Base-by-base conservation (phyloP, 1,140 invertebrate species). In the Lasaia peninsularis region DNA sequence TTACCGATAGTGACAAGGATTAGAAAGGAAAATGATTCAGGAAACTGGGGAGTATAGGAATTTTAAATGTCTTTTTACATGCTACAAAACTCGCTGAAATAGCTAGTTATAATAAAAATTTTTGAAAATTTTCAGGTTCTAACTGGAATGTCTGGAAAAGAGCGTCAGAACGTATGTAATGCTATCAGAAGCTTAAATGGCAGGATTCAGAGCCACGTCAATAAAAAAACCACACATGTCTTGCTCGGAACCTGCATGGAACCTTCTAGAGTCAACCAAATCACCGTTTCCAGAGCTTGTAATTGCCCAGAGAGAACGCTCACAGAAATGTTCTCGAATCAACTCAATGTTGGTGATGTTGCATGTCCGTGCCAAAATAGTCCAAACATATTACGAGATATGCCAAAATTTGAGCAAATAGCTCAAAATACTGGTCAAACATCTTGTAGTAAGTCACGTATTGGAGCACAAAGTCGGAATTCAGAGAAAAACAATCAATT, bases 141-240 rank as follows among this genome's bases (percentile, higher is more conserved):
- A 34, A 78, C 77, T 7, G 81, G 80, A 9, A 82, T 87, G 80
- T 70, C 75, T 0, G 59, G 63, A 1, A 35, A 48, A 0, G 80
- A 87, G 49, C 61, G 74, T 0, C 67, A 56, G 6, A 60, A 56
- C 0, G 58, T 73, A 0, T 54, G 56, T 5, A 52, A 65, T 2
- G 70, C 71, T 0, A 62, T 84, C 0, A 62, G 60, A 0, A 20
- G 59, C 1, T 52, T 87, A 0, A 62, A 71, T 11, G 81, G 80
- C 0, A 54, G 56, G 11, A 11, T 84, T 11, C 81, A 84, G 31
- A 66, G 52, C 0, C 5, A 60, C 7, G 77, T 87, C 0, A 73
- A 73, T 35, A 65, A 62, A 8, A 67, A 44, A 34, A 85, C 84
- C 0, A 83, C 78, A 3, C 81, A 83, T 54, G 71, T 85, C 1